Evolutionary conservation across 1,140 invertebrate genomes (phyloP).

Genomic region (Pseudobourletiella spinata): DNA sequence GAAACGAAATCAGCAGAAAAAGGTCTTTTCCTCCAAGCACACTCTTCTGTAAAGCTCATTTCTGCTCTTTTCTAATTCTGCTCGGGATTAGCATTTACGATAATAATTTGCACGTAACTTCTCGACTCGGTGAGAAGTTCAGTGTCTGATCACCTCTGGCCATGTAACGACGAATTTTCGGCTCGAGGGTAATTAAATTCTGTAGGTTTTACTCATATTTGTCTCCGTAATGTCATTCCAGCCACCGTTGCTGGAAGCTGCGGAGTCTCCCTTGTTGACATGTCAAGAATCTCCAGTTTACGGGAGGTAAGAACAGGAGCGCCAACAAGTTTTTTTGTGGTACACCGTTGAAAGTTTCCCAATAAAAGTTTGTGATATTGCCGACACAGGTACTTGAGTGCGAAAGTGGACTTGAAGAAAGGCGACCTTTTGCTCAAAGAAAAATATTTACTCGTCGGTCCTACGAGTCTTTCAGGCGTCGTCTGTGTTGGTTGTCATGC

Average conservation of each 20-base stretch:
- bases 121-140: too few relatives aligned
- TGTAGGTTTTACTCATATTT: background rate
- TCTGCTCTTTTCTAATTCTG: too few relatives aligned
- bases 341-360: background rate
- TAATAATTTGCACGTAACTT: too few relatives aligned
- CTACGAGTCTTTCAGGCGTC: background rate
- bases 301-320: constrained; percentile 15
- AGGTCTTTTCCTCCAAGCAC: too few relatives aligned
- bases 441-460: constrained; percentile 27
- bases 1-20: background rate
- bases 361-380: background rate
- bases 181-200: too few relatives aligned
- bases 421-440: constrained; percentile 28
- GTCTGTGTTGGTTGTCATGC: constrained; percentile 33
- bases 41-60: too few relatives aligned
- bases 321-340: background rate
- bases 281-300: constrained; percentile 23
- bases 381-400: constrained; percentile 24
- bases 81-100: too few relatives aligned
- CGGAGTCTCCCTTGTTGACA: constrained; percentile 17
- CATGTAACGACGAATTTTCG: too few relatives aligned
- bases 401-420: constrained; percentile 25
- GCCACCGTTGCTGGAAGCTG: background rate
- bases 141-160: too few relatives aligned
- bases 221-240: background rate